phyloP scores from a whole-genome alignment of 2,888 invertebrate genomes.

The Agriopis aurantiaria region DNA sequence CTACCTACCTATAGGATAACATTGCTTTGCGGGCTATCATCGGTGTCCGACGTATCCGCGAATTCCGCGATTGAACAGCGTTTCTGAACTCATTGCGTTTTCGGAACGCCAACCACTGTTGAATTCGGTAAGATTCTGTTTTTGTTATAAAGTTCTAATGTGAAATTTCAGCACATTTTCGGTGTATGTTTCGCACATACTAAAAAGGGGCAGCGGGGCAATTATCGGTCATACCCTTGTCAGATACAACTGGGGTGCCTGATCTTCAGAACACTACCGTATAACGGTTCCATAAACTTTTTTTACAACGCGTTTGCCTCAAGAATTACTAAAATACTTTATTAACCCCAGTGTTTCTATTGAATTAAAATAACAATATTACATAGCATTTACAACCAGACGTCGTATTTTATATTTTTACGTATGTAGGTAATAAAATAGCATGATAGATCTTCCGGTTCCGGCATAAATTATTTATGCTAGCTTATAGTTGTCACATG shows the following conservation, averaged over 20 bases:
- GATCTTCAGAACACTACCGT: conserved; percentile 7
- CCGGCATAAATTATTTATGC: background rate
- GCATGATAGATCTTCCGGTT: background rate
- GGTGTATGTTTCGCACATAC: conserved; percentile 6
- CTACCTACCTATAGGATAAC: background rate
- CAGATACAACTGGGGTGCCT: conserved; percentile 21
- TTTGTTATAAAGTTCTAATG: no score
- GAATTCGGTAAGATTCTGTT: background rate
- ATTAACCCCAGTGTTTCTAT: background rate
- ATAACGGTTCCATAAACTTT: conserved; percentile 15
- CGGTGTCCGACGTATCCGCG: background rate
- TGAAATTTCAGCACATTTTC: background rate
- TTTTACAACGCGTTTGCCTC: conserved; percentile 10
- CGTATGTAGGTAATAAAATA: background rate
- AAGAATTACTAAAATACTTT: background rate
- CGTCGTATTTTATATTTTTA: background rate
- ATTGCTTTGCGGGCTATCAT: background rate
- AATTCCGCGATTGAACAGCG: background rate
- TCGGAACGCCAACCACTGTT: background rate
- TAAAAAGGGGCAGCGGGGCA: conserved; percentile 12
- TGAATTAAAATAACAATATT: no score
- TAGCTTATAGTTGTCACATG: background rate
- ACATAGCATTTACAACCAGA: no score
- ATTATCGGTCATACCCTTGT: conserved; percentile 28
- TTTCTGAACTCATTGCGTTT: background rate